Base-by-base conservation (phyloP, 2,113 vertebrate genomes). In the Circaetus cinerascens region DNA sequence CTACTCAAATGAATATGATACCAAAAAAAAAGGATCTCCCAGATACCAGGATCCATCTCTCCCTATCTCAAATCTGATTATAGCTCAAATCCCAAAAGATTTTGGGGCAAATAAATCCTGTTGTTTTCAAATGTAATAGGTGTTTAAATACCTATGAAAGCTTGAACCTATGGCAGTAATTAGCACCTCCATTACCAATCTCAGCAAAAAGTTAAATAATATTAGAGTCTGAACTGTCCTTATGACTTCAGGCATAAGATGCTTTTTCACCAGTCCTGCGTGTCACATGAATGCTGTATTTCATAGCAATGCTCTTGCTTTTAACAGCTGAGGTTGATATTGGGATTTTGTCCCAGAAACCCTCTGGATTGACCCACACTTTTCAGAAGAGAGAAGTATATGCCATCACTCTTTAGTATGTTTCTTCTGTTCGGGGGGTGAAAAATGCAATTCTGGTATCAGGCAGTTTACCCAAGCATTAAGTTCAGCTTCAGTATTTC, bases 381-480 rank as follows among this genome's bases (percentile, higher is more conserved):
- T 56, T 68, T 73, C 36, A 68, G 53, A 82, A 53, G 48, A 72
- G 41, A 69, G 43, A 89, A 72, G 7, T 10, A 5, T 59, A 9
- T 41, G 51, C 7, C 26, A 13, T 17, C 17, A n/a, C 19, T 82
- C 40, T 72, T 82, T 3, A 57, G 6, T 18, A 5, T 41, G 34
- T 66, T 55, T 41, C 7, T 80, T 75, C 21, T 71, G 4, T 41
- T 93, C 25, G 67, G 45, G 30, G 53, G 3, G 7, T 81, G 36
- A 45, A 88, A 90, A 89, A 36, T 55, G 69, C 26, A 59, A 3
- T 87, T 89, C 38, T 71, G 18, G 18, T 67, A 23, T 64, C 72
- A 67, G 60, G 34, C 46, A 81, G 34, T 71, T 97, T 93, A 86
- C 55, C 19, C 40, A 41, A 77, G 34, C 38, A 57, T 80, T 74